Evolutionary conservation across 2,113 vertebrate species (phyloP), one percentile per base, ranked within the genome.

Genomic region (Zapus hudsonius): DNA sequence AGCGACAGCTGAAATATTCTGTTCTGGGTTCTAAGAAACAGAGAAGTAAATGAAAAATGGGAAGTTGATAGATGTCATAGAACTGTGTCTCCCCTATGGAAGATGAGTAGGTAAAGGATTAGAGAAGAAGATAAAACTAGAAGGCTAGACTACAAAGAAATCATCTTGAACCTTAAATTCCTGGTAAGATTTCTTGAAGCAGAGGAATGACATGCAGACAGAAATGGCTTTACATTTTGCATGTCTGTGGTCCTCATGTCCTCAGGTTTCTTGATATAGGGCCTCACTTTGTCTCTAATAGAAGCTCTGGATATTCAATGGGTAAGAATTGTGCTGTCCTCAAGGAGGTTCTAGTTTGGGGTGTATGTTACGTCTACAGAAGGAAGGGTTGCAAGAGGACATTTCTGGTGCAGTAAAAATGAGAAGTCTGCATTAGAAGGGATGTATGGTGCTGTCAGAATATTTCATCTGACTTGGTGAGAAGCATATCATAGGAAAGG

Each of bases 331-430:
- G 61, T 47, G 5, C 27, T 76, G 16, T 90, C 85, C 22, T 61
- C 79, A 78, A 76, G 23, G 23, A 36, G 63, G 38, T 63, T 81
- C 44, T 31, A 76, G 47, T 47, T 10, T 42, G 13, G 12, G 31
- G 38, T 40, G 3, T 47, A 0, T 36, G 4, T 11, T 63, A 42
- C 5, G 0, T 3, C 25, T 40, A 36, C 70, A 3, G 0, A 5
- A 84, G 0, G 0, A 20, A 13, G 2, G 2, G 1, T 7, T 74
- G 3, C 7, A 61, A 42, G 42, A 13, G n/a, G n/a, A 29, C 0
- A 25, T 5, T 36, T 70, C 42, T 70, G 33, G 23, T n/a, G 8
- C 4, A 47, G 11, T 19, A 63, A 12, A 29, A 61, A n/a, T 11
- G 13, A 31, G 31, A 67, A 20, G 5, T 7, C 25, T 22, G 23